Base-by-base conservation (phyloP, 2,113 vertebrate species). In the Erythrocercus mccallii region DNA sequence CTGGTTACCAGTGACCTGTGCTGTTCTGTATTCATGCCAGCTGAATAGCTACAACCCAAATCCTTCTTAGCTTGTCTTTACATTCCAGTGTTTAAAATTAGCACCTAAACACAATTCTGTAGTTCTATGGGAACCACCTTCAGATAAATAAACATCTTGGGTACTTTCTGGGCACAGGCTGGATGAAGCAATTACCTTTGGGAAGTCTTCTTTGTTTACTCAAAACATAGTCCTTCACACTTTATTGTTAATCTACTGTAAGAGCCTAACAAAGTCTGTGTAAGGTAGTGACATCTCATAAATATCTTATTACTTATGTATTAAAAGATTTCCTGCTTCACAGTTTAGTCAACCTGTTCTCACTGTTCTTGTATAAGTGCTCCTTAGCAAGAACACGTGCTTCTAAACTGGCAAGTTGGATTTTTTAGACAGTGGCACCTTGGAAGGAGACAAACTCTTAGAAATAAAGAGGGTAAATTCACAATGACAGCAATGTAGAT, bases 1-100 rank as follows among this genome's bases (percentile, higher is more conserved):
- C 88, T 91, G 88, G 68, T 81, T 91, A 83, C 47, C 40, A 54
- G 33, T 92, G 92, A 94, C 95, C 93, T 96, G 82, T 60, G 48
- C 57, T 78, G 45, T 56, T 84, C 92, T 57, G 42, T 53, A 66
- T 69, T 93, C 80, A 54, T 84, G 24, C 28, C 71, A 73, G 40
- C 33, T 57, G 69, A 90, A 69, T 37, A 86, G 8, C 48, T 16
- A 35, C 42, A 78, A 23, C 33, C 18, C 22, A 91, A 93, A 82
- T 61, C 48, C 88, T 86, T 72, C 70, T 96, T 95, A 95, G 25
- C 35, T 83, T 73, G n/a, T 31, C 88, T 92, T 86, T 90, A 47
- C 51, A 88, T 78, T 68, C 22, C 35, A 66, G 28, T 77, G 60
- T 42, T 88, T 78, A 85, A 92, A 92, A 93, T 92, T 79, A 87